phyloP scores from a whole-genome alignment of 2,888 invertebrate genomes.

The Byasa hedistus region DNA sequence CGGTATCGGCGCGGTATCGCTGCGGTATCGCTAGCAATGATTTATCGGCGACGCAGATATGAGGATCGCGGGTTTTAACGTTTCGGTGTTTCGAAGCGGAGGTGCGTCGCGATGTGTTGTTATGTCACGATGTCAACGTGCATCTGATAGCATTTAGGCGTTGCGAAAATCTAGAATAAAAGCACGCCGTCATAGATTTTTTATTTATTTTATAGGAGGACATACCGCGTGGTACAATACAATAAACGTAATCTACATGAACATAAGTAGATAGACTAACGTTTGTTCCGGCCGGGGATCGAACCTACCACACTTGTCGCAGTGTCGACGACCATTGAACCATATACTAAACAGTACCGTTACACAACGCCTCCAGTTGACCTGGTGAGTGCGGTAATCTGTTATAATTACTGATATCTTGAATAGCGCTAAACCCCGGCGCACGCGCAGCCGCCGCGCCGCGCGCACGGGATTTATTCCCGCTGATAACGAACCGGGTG shows the following conservation, averaged over 20 bases:
- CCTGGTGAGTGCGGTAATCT: constrained; percentile 1
- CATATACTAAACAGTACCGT: no score
- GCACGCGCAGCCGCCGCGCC: neutral
- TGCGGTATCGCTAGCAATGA: constrained; percentile 47
- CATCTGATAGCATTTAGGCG: no score
- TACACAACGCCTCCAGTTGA: neutral
- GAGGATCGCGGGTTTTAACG: neutral
- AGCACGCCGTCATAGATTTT: no score
- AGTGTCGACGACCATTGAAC: no score
- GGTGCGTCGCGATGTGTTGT: no score
- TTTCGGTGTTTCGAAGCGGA: neutral
- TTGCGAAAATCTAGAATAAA: no score
- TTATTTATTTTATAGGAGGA: no score
- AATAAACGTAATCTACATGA: no score
- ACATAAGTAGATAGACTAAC: no score
- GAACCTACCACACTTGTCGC: no score
- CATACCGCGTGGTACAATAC: no score
- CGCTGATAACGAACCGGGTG: constrained; percentile 14
- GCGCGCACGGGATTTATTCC: neutral
- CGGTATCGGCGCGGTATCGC: constrained; percentile 47
- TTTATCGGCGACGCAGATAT: constrained; percentile 53
- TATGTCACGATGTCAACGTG: neutral
- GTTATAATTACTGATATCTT: constrained; percentile 11
- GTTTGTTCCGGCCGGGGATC: no score
- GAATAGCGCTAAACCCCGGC: constrained; percentile 12